Evolutionary conservation across 1,140 invertebrate species (phyloP).

Genomic region (Leptopilina clavipes): DNA sequence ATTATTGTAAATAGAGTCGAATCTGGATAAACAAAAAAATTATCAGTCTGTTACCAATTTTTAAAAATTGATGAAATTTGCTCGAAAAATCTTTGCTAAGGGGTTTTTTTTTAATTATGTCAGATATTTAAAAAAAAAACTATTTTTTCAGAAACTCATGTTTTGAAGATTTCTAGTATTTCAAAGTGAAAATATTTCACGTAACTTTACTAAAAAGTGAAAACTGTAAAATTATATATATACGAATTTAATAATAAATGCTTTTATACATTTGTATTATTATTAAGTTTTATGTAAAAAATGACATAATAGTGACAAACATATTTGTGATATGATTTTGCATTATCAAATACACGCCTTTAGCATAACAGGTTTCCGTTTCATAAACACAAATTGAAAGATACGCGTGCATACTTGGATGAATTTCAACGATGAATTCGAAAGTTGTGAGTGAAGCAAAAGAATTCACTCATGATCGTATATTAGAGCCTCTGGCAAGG

Average conservation of each 20-base stretch:
- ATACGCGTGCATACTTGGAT: constrained; percentile 41
- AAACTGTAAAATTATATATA: background rate
- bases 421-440: constrained; percentile 62
- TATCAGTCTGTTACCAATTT: too few species aligned
- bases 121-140: too few species aligned
- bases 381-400: constrained; percentile 14
- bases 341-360: background rate
- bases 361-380: constrained; percentile 12
- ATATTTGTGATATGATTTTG: background rate
- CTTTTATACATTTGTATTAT: too few species aligned
- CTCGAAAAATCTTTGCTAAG: too few species aligned
- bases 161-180: too few species aligned
- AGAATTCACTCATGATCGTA: constrained; percentile 49
- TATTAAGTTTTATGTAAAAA: constrained; percentile 4
- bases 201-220: background rate
- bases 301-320: background rate
- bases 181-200: too few species aligned
- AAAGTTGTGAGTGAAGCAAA: constrained; percentile 56
- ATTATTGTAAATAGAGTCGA: too few species aligned
- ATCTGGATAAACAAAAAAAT: too few species aligned
- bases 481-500: constrained; percentile 47
- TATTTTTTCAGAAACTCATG: too few species aligned
- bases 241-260: background rate
- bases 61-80: too few species aligned
- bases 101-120: too few species aligned